Evolutionary conservation across 2,113 vertebrate genomes (phyloP).

Genomic region (Pimephales promelas): DNA sequence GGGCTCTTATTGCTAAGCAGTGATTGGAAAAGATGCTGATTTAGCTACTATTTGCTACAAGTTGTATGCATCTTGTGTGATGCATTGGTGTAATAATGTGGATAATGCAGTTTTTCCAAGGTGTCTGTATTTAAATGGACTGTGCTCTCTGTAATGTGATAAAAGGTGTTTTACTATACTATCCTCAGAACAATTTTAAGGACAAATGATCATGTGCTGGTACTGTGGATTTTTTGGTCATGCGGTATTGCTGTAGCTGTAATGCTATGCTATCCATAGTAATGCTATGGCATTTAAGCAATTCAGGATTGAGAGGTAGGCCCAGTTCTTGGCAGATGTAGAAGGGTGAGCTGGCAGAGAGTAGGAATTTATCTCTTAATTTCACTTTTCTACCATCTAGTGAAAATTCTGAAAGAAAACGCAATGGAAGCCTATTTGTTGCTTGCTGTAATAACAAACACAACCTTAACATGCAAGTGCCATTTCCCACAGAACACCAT

Average conservation of each 20-base stretch:
- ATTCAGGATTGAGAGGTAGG: background rate
- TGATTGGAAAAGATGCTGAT: slow-evolving; percentile 17
- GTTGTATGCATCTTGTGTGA: slow-evolving; percentile 23
- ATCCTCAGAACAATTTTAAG: background rate
- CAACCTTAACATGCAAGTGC: too few relatives aligned
- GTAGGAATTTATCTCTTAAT: too few relatives aligned
- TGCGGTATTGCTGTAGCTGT: background rate
- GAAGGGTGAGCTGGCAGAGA: too few relatives aligned
- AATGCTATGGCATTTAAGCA: background rate
- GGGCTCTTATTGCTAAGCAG: slow-evolving; percentile 3
- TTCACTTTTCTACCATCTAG: too few relatives aligned
- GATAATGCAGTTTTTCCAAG: slow-evolving; percentile 6
- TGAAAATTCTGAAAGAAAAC: too few relatives aligned
- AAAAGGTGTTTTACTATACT: background rate
- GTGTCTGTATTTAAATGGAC: slow-evolving; percentile 11
- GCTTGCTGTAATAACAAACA: too few relatives aligned
- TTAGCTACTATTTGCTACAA: slow-evolving; percentile 49
- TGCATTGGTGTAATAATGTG: slow-evolving; percentile 7
- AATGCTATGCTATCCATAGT: background rate
- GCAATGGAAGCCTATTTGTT: too few relatives aligned
- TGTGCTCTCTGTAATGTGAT: background rate
- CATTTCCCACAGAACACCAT: too few relatives aligned
- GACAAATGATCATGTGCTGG: background rate
- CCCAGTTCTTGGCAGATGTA: too few relatives aligned
- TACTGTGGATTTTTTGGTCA: background rate